phyloP scores from a whole-genome alignment of 2,797 vertebrate species.

The Tragelaphus oryx region DNA sequence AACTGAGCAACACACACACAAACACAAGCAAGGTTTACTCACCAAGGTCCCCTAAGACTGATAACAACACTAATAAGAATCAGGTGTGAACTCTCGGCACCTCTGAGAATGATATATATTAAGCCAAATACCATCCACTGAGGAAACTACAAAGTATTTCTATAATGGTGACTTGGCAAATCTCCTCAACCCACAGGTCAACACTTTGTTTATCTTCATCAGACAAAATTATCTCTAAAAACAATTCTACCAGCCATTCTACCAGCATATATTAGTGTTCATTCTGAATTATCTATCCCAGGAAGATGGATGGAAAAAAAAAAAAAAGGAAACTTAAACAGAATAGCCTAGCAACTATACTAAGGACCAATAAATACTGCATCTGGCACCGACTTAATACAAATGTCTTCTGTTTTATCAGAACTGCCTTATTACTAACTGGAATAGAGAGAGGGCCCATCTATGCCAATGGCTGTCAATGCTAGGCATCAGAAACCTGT shows the following conservation, averaged over 20 bases:
- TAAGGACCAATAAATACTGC: background rate
- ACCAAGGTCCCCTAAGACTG: background rate
- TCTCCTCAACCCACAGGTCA: background rate
- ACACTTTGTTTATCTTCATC: background rate
- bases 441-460: accelerated
- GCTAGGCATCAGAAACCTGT: background rate
- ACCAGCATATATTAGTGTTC: background rate
- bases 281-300: background rate
- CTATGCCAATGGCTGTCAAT: background rate
- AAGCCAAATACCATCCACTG: background rate
- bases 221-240: slow-evolving; percentile 2
- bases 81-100: background rate
- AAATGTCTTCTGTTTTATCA: background rate
- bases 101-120: background rate
- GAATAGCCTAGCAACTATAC: background rate
- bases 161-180: background rate
- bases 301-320: background rate
- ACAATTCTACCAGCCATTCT: background rate
- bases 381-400: background rate
- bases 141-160: background rate
- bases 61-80: background rate
- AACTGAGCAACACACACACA: background rate
- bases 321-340: background rate
- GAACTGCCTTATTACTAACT: background rate
- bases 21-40: background rate